phyloP scores from a whole-genome alignment of 2,888 invertebrate species.

The Tenthredo distinguenda region DNA sequence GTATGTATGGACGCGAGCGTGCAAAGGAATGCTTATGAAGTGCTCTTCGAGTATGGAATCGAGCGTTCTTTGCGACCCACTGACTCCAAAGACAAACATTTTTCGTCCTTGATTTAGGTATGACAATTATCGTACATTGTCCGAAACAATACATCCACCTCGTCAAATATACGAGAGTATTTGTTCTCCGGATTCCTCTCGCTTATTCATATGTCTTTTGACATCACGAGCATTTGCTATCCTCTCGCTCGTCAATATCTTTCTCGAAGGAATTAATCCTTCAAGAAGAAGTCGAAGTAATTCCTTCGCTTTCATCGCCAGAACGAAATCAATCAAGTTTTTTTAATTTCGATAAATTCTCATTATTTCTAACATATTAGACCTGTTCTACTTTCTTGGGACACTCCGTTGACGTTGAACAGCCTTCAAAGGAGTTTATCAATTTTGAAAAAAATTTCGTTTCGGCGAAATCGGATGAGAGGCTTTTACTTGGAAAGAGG shows the following conservation, averaged over 20 bases:
- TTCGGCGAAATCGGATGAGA: background rate
- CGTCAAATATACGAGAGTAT: background rate
- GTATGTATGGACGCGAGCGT: background rate
- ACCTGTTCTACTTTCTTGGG: background rate
- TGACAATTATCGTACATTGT: background rate
- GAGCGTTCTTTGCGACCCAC: slow-evolving; percentile 32
- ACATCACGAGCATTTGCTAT: background rate
- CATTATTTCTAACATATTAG: background rate
- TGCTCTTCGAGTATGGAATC: slow-evolving; percentile 7
- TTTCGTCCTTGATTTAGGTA: background rate
- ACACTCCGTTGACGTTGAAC: background rate
- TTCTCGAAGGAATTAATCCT: background rate
- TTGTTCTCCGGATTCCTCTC: background rate
- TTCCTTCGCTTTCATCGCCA: background rate
- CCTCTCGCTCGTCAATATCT: background rate
- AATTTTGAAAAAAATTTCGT: background rate
- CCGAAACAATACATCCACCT: background rate
- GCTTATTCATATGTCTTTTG: background rate
- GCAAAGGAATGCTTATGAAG: slow-evolving; percentile 25
- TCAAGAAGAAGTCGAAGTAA: background rate
- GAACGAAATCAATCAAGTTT: background rate
- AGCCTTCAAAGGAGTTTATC: background rate
- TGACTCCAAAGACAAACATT: slow-evolving; percentile 33
- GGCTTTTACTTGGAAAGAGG: background rate
- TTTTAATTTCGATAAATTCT: background rate